Conservation (phyloP, 2,113 vertebrate genomes). For the Cryptotis parvus region DNA sequence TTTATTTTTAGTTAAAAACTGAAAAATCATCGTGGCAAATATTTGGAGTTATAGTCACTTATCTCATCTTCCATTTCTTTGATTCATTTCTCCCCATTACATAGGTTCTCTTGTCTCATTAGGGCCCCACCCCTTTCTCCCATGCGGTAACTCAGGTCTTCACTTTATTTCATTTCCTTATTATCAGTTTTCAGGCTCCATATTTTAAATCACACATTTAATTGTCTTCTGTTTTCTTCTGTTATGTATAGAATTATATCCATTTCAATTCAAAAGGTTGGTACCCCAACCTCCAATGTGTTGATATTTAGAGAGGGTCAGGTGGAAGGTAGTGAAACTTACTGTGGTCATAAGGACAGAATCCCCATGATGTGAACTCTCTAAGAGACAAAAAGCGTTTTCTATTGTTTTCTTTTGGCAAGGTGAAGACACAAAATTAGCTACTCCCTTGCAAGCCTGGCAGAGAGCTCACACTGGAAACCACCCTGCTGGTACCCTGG, state of each 20-base stretch:
- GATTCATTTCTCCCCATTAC: rapidly evolving
- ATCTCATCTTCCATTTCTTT: not conserved
- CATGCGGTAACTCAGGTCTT: too few species aligned
- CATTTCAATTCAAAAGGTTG: too few species aligned
- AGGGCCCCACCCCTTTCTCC: not conserved
- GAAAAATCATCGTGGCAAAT: not conserved
- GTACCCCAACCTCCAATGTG: rapidly evolving
- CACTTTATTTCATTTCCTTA: too few species aligned
- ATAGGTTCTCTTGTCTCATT: rapidly evolving
- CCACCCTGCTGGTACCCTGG: too few species aligned
- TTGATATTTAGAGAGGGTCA: not conserved
- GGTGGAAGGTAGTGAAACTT: too few species aligned
- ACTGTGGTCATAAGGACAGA: rapidly evolving
- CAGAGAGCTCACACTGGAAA: not conserved
- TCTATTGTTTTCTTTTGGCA: not conserved
- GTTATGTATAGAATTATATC: not conserved
- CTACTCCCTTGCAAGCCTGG: rapidly evolving
- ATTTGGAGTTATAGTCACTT: not conserved
- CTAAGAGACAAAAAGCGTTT: not conserved
- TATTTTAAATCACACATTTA: not conserved
- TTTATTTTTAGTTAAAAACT: not conserved
- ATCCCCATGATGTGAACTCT: not conserved
- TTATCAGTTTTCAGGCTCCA: not conserved
- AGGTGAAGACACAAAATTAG: not conserved
- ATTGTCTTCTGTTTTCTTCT: not conserved